Percentiles rank a stretch among this genome's conserved stretches.
phyloP scores from a whole-genome alignment of 1,140 invertebrate genomes.

The Condylostylus longicornis region DNA sequence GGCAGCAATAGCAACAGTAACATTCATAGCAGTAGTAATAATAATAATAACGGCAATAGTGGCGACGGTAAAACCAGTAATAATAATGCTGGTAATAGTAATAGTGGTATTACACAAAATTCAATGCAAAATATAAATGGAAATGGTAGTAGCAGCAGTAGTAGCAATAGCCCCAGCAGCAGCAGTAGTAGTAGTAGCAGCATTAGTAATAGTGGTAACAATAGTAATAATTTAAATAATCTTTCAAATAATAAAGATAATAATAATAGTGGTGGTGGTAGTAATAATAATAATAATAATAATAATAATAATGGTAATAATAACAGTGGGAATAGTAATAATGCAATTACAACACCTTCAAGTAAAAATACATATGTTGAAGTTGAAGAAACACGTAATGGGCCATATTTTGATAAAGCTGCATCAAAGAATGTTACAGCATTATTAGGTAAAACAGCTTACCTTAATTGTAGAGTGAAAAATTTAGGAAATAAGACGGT shows the following conservation, averaged over 20 bases:
- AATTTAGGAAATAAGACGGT: conserved; percentile 78
- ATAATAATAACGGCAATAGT: conserved; percentile 5
- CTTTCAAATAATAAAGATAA: not conserved
- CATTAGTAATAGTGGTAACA: not conserved
- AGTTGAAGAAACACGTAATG: conserved; percentile 23
- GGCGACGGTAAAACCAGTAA: conserved; percentile 7
- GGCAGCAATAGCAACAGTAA: conserved; percentile 20
- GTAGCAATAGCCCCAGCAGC: not conserved
- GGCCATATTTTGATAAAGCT: conserved; percentile 30
- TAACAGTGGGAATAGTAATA: conserved; percentile 12
- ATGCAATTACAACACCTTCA: conserved; percentile 12
- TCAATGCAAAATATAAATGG: not conserved
- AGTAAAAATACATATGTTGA: conserved; percentile 27
- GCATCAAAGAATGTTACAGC: conserved; percentile 48
- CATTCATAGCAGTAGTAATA: conserved; percentile 3
- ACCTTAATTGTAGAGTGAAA: conserved; percentile 68
- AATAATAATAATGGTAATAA: conserved; percentile 20
- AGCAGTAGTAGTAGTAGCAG: not conserved
- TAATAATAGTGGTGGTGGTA: conserved; percentile 13
- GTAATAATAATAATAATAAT: conserved; percentile 10
- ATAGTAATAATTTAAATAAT: conserved; percentile 8
- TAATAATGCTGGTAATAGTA: not conserved
- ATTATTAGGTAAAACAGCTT: conserved; percentile 66
- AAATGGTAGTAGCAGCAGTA: not conserved
- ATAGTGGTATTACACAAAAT: conserved; percentile 3